Evolutionary conservation across 1,140 invertebrate species (phyloP), one percentile per base, ranked within the genome.

Genomic region (Kradibia gibbosae): DNA sequence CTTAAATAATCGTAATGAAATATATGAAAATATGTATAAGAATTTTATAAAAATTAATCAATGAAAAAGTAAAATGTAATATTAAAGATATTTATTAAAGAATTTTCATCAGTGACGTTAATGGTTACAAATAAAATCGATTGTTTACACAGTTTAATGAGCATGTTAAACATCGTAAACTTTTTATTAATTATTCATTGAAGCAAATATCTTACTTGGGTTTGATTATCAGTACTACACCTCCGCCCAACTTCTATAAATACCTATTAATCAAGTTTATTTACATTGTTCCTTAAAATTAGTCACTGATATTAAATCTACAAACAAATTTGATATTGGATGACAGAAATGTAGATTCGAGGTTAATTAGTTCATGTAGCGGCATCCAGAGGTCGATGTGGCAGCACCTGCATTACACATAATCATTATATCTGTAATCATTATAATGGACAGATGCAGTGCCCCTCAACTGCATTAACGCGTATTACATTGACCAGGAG

Each of bases 271-370:
- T 65, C n/a, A 20, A 67, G 15, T n/a, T 34, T 65, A 78, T 78
- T 78, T 53, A 78, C 76, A 78, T 78, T 78, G 62, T 78, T 75
- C 20, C 3, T 39, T 17, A 74, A 74, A 74, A 50, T 15, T 34
- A 22, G 55, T 28, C 31, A 8, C 45, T 72, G 22, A 48, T n/a
- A 39, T 78, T 78, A 67, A 74, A 65, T 45, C 28, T 50, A 77
- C 42, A 77, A 67, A 67, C 76, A 62, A 67, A 45, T 50, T 53
- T 31, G 17, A 67, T 22, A 39, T 67, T n/a, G 28, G 15, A 17
- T 67, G 62, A 67, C 62, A 67, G 62, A 34, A 39, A 67, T 22
- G 0, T n/a, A 67, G 15, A 67, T 67, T 7, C 31, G 60, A 67
- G 62, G 62, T 67, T 67, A 67, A 67, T 67, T 67, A 39, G 62